Base-by-base conservation (phyloP, 2,888 invertebrate species). In the Ophonus ardosiacus region DNA sequence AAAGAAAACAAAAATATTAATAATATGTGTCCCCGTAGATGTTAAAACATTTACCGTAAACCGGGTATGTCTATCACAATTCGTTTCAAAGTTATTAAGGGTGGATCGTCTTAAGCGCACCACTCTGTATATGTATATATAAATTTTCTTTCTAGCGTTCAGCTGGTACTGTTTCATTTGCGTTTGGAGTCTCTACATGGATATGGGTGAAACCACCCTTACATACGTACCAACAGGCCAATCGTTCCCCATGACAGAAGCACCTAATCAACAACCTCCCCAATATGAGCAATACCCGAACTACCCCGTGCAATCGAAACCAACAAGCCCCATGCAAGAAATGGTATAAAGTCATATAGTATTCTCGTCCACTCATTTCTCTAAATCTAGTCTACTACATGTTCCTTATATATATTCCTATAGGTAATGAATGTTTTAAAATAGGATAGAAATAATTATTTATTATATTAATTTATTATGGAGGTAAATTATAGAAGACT, bases 121-220 rank as follows among this genome's bases (percentile, higher is more conserved):
- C n/a, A n/a, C n/a, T 57, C 1, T 10, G 7, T 43, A 43, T 3
- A 7, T 4, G 7, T 3, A 4, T 1, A 43, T 43, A 0, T 71
- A 0, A 13, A n/a, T 51, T 76, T 7, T 71, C 18, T 43, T 68
- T 65, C 13, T 40, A 84, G 84, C 63, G 10, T 63, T 78, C n/a
- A 65, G 43, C 18, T 84, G 84, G 76, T 84, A 84, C 74, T 63
- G 18, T 10, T 84, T 61, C 51, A 63, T 78, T 7, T 84, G 84
- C 24, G 84, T 84, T 0, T 84, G 84, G 84, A 84, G 84, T 15
- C 43, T 84, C 10, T 84, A 84, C 21, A 78, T 84, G 84, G 84
- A 84, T 43, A 43, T 84, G 51, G 84, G 84, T 24, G 84, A 84
- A 84, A 63, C 63, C 18, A 76, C 78, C 24, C 13, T 63, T 38